Base-by-base conservation (phyloP, 2,888 invertebrate genomes). In the Leptopterna dolabrata region DNA sequence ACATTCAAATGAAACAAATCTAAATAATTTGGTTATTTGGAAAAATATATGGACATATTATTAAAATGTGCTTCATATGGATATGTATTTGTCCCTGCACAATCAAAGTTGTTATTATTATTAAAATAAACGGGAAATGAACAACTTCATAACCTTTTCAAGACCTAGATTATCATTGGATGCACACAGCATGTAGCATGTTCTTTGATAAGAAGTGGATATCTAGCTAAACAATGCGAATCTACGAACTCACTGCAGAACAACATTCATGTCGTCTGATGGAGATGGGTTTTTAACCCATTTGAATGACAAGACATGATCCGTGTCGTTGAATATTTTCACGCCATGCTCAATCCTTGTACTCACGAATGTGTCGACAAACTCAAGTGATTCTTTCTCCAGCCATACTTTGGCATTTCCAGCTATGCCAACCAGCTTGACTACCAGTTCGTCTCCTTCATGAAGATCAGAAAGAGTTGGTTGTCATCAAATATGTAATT, bases 281-380 rank as follows among this genome's bases (percentile, higher is more conserved):
- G 91, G 51, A 19, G 90, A 92, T 51, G 92, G 92, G 89, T 93
- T 93, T 88, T 92, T 92, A 92, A 94, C 94, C 93, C 95, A 95
- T 90, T 93, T 92, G 89, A 93, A 95, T 0, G 93, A 92, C 0
- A 94, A 91, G 6, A 92, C 63, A 89, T 93, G 93, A 41, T 93
- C 91, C 16, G 94, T 94, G 88, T 93, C 93, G 90, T 95, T 95
- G 19, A 91, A 91, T 76, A 95, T 92, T 89, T 93, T 93, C 29
- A 94, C 91, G 0, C 91, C 91, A 89, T 92, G 92, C 86, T 93
- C 93, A 16, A 93, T 92, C 78, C 93, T 92, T 91, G 95, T 92
- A 4, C 93, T 94, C 86, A 94, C 93, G 90, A 92, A 95, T 0
- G 94, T 94, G 76, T 94, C 93, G 3, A 92, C 91, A 90, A 95